Percentiles rank a stretch among this genome's conserved stretches.
phyloP scores from a whole-genome alignment of 2,797 vertebrate genomes.

The Leptoclinus maculatus region DNA sequence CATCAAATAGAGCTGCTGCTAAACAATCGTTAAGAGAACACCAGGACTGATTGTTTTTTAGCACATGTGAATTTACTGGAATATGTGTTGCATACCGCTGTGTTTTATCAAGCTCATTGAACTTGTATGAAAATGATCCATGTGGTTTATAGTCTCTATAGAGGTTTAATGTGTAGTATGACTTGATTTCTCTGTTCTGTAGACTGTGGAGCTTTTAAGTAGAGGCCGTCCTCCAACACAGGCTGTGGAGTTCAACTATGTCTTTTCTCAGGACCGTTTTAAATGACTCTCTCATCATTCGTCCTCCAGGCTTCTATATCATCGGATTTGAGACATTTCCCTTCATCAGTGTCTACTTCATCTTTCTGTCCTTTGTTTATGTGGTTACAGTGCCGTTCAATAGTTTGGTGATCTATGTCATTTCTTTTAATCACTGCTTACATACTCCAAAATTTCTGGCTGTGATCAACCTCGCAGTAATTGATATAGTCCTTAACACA shows the following conservation, averaged over 20 bases:
- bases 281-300: constrained; percentile 68
- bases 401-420: constrained; percentile 65
- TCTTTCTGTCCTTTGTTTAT: constrained; percentile 75
- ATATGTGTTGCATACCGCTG: background rate
- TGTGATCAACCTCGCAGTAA: constrained; percentile 73
- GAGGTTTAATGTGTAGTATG: background rate
- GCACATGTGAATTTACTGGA: background rate
- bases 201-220: background rate
- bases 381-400: constrained; percentile 71
- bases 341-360: constrained; percentile 64
- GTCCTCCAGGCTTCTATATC: constrained; percentile 78
- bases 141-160: background rate
- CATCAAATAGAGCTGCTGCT: background rate
- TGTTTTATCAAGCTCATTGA: background rate
- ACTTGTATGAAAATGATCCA: background rate
- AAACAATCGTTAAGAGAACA: background rate
- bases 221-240: background rate
- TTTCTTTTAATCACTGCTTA: constrained; percentile 60
- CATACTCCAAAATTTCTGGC: constrained; percentile 80
- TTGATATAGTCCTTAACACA: constrained; percentile 71
- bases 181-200: background rate
- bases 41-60: background rate
- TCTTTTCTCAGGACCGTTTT: constrained; percentile 12
- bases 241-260: constrained; percentile 48
- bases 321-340: constrained; percentile 65